These are phyloP conservation scores for Watsonalla binaria DNA, from an alignment of 2,888 invertebrate species.

Conservation along the genomic window DNA sequence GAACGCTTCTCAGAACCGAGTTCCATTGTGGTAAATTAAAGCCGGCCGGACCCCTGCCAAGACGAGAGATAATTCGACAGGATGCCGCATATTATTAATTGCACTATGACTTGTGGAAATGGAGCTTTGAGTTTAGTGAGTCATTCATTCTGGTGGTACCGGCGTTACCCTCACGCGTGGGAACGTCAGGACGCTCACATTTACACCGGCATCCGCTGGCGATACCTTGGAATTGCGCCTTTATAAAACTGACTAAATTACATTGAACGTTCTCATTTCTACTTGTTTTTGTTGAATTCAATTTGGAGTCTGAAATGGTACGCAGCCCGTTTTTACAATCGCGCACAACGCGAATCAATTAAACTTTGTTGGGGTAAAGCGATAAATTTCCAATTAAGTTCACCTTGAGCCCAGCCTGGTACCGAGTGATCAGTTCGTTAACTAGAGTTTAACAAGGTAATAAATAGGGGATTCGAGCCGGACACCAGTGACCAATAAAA, in stretches of 20 bases:
- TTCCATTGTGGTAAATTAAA: constrained; percentile 79
- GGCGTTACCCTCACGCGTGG: constrained; percentile 61
- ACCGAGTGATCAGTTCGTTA: constrained; percentile 67
- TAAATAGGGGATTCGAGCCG: constrained; percentile 63
- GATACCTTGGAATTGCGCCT: too few relatives aligned
- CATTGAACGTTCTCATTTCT: constrained; percentile 31
- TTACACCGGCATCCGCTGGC: constrained; percentile 35
- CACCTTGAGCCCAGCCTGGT: constrained; percentile 48
- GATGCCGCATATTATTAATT: constrained; percentile 79
- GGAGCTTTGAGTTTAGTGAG: constrained; percentile 74
- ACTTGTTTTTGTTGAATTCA: constrained; percentile 40
- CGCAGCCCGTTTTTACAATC: constrained; percentile 41
- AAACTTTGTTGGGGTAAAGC: constrained; percentile 51
- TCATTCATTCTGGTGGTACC: constrained; percentile 69
- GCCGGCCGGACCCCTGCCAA: constrained; percentile 77
- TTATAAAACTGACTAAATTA: constrained; percentile 36
- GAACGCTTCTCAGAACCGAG: constrained; percentile 75
- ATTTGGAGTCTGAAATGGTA: constrained; percentile 33
- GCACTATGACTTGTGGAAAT: constrained; percentile 79
- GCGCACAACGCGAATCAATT: constrained; percentile 61
- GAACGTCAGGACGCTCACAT: constrained; percentile 56
- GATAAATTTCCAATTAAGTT: constrained; percentile 70
- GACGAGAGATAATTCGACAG: constrained; percentile 78
- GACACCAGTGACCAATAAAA: constrained; percentile 69
- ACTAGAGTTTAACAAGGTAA: constrained; percentile 76